These are phyloP conservation scores for Leptestheria dahalacensis DNA, from an alignment of 1,140 invertebrate species.

Conservation along the genomic window DNA sequence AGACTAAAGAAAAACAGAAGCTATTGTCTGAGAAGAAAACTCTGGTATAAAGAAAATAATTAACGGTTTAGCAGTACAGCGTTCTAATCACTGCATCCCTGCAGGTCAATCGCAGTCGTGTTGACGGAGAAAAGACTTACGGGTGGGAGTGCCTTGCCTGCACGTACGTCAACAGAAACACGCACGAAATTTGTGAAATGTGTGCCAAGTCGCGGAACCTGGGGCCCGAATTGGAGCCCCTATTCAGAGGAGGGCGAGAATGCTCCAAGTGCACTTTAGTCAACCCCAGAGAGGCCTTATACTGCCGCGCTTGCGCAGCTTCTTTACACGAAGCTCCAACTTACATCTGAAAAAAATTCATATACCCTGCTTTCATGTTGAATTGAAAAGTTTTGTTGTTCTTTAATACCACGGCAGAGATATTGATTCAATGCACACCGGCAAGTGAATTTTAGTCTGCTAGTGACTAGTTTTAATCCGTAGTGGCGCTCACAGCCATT, in stretches of 20 bases:
- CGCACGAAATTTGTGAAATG: slow-evolving; percentile 52
- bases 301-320: slow-evolving; percentile 49
- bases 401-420: no score
- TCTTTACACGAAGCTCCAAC: slow-evolving; percentile 58
- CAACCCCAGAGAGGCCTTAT: slow-evolving; percentile 47
- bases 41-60: no score
- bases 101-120: neutral
- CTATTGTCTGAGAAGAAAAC: no score
- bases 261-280: slow-evolving; percentile 62
- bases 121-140: slow-evolving; percentile 16
- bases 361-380: neutral
- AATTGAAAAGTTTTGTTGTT: no score
- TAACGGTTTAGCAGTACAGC: no score
- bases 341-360: slow-evolving; percentile 39
- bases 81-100: no score
- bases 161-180: slow-evolving; percentile 46
- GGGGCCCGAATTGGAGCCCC: slow-evolving; percentile 43
- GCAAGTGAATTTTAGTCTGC: no score
- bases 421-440: no score
- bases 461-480: no score
- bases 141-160: slow-evolving; percentile 54
- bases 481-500: no score
- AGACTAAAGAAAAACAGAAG: no score
- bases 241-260: slow-evolving; percentile 54
- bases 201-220: slow-evolving; percentile 46